phyloP scores from a whole-genome alignment of 2,113 vertebrate species.

The Syrmaticus mikado region DNA sequence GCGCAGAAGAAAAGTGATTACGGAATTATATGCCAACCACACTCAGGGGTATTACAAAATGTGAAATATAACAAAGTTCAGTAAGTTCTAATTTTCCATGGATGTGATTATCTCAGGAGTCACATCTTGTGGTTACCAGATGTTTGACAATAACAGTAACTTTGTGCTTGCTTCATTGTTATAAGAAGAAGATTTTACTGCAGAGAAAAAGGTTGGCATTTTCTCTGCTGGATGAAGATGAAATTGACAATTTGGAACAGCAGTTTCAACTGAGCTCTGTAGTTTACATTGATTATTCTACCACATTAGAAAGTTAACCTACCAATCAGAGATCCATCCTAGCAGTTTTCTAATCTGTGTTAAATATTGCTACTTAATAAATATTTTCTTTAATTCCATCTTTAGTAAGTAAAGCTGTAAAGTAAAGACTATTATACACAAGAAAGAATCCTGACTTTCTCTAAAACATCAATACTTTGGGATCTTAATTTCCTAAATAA shows the following conservation, averaged over 20 bases:
- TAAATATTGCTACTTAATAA: conserved; percentile 69
- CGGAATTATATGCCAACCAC: conserved; percentile 55
- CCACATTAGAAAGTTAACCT: conserved; percentile 72
- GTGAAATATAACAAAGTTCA: conserved; percentile 71
- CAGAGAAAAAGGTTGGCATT: conserved; percentile 68
- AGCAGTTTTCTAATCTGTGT: conserved; percentile 53
- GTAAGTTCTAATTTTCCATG: conserved; percentile 73
- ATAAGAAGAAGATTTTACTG: conserved; percentile 77
- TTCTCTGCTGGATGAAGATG: conserved; percentile 80
- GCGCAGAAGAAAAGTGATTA: conserved; percentile 72
- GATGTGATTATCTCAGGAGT: conserved; percentile 75
- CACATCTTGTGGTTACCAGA: conserved; percentile 79
- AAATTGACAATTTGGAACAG: conserved; percentile 77
- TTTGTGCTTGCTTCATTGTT: conserved; percentile 72
- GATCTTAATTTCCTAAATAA: neutral
- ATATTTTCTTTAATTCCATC: conserved; percentile 54
- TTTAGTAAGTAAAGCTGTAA: neutral
- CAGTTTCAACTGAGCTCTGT: conserved; percentile 71
- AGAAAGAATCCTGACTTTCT: conserved; percentile 16
- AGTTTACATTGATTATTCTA: conserved; percentile 79
- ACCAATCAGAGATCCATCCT: conserved; percentile 40
- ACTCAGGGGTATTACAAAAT: conserved; percentile 74
- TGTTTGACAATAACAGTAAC: conserved; percentile 78
- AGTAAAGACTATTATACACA: conserved; percentile 30
- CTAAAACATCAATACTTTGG: neutral